These are phyloP conservation scores for Epinephelus fuscoguttatus DNA, from an alignment of 2,113 vertebrate species.

Conservation along the genomic window DNA sequence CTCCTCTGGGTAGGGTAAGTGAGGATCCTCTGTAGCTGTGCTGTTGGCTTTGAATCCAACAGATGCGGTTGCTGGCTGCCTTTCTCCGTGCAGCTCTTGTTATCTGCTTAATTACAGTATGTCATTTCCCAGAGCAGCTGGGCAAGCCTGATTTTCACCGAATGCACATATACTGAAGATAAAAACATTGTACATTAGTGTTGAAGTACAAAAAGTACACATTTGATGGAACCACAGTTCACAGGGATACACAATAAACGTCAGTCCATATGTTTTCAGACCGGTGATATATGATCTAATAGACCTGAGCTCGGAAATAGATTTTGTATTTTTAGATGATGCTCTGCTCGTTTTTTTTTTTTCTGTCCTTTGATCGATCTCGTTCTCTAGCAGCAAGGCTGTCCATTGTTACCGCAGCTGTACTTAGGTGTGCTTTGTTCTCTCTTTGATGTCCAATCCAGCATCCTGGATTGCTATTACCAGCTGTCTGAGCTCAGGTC, in stretches of 20 bases:
- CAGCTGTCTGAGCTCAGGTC: constrained; percentile 58
- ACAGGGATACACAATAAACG: constrained; percentile 3
- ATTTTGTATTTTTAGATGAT: constrained; percentile 71
- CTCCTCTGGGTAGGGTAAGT: constrained; percentile 7
- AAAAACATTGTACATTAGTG: constrained; percentile 7
- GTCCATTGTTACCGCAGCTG: constrained; percentile 58
- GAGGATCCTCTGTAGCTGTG: constrained; percentile 14
- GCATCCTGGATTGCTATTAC: constrained; percentile 59
- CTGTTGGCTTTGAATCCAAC: constrained; percentile 32
- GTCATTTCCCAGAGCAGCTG: constrained; percentile 32
- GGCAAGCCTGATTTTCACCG: constrained; percentile 27
- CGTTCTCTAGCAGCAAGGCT: constrained; percentile 38
- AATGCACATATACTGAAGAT: constrained; percentile 1
- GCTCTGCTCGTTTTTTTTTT: constrained; percentile 22
- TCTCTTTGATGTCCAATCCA: constrained; percentile 60
- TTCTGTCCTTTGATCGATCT: constrained; percentile 71
- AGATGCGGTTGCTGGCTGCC: constrained; percentile 21
- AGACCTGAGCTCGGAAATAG: constrained; percentile 61
- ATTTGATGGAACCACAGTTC: constrained; percentile 29
- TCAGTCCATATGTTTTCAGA: constrained; percentile 16
- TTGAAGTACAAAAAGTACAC: neutral
- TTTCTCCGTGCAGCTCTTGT: constrained; percentile 31
- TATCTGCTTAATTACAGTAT: constrained; percentile 35
- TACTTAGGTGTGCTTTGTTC: constrained; percentile 56
- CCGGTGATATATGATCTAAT: constrained; percentile 61